Evolutionary conservation across 2,113 vertebrate species (phyloP), one percentile per base, ranked within the genome.

Genomic region (Pluvialis apricaria): DNA sequence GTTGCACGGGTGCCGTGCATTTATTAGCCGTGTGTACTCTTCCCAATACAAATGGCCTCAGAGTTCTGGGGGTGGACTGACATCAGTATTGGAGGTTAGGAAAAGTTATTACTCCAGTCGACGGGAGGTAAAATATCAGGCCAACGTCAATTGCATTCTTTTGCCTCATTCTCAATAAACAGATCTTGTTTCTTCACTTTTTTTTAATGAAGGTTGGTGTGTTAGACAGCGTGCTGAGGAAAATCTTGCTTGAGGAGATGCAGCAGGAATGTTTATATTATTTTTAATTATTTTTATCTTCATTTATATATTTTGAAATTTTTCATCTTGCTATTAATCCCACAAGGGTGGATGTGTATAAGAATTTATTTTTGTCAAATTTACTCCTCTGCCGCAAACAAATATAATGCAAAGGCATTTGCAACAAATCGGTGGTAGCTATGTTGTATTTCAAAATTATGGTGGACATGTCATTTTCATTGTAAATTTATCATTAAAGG

Each of bases 401-500:
- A 96, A 81, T 82, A 91, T 25, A 80, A 75, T 38, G 52, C 76
- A 92, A 94, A 88, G 31, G 55, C 17, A 82, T 97, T 96, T 95
- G 42, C 91, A 95, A 71, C 42, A 84, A 88, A 85, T 69, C 0
- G 2, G 54, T 82, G 82, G 66, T 73, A 90, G 80, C 81, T 68
- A n/a, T 70, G 73, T 72, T 95, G 95, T 95, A 82, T 92, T 95
- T 96, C 54, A 86, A 55, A 95, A 77, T 91, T 88, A 88, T 45
- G 78, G 90, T 95, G 82, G 87, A 86, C 64, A 10, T 94, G 78
- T 93, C 24, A 91, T 97, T 97, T 90, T 96, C 92, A 97, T 82
- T 97, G 93, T 96, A 96, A 95, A 95, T 96, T 95, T 97, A 80
- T 82, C 95, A 97, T 97, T 95, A 90, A 97, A 95, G 47, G 89